Evolutionary conservation across 1,140 invertebrate genomes (phyloP).

Genomic region (Tetranychus cinnabarinus): DNA sequence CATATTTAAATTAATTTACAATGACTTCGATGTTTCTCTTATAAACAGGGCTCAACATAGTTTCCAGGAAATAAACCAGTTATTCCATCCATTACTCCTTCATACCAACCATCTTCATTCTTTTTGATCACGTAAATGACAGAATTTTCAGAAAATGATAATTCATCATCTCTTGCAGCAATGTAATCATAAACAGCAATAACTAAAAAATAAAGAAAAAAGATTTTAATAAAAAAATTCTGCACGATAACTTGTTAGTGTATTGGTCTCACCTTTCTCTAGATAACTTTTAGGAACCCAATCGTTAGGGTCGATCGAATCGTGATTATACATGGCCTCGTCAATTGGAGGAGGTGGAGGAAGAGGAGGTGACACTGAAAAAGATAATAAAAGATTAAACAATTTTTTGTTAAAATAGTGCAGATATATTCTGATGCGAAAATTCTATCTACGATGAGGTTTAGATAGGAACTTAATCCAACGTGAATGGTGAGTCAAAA

Average conservation of each 20-base stretch:
- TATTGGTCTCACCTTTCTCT: conserved; percentile 54
- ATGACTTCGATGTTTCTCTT: too few relatives aligned
- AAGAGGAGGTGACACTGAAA: conserved; percentile 37
- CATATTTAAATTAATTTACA: too few relatives aligned
- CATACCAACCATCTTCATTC: conserved; percentile 99
- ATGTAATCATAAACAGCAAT: conserved; percentile 97
- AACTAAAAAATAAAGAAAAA: conserved; percentile 35
- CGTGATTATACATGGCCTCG: conserved; percentile 20
- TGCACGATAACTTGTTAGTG: background rate
- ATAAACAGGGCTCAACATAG: conserved; percentile 92
- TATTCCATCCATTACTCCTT: conserved; percentile 90
- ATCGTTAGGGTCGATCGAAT: conserved; percentile 26
- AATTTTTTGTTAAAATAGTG: too few relatives aligned
- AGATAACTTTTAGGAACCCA: conserved; percentile 85
- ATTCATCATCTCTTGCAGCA: conserved; percentile 91
- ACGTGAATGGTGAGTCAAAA: too few relatives aligned
- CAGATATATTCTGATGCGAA: too few relatives aligned
- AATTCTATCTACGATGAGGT: too few relatives aligned
- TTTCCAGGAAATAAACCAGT: conserved; percentile 97
- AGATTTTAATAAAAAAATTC: too few relatives aligned
- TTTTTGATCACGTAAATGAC: conserved; percentile 97
- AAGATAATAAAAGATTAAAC: too few relatives aligned
- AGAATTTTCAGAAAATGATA: conserved; percentile 89
- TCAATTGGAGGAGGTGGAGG: conserved; percentile 56
- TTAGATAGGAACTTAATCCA: too few relatives aligned